Evolutionary conservation across 2,797 vertebrate genomes (phyloP), one percentile per base, ranked within the genome.

Genomic region (Hybognathus amarus): DNA sequence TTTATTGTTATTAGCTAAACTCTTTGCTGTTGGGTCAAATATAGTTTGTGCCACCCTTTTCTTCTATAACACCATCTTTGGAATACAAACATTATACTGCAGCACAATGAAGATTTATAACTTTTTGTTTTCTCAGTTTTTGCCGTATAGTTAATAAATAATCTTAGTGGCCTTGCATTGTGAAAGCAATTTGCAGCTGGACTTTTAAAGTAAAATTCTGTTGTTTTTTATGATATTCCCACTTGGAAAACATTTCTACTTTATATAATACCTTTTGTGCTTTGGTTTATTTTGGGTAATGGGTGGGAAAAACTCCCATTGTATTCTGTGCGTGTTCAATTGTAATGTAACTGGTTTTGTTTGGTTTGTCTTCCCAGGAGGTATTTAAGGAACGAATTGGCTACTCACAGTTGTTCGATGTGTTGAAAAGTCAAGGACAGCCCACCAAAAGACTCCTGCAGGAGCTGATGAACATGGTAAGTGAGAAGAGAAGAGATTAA

Each of bases 321-420:
- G 27, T 78, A 3, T 54, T 78, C 87, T 86, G 82, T 61, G 30
- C 30, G 76, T 86, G 89, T 92, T 93, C 5, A 27, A 13, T 77
- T 54, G 64, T 30, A 64, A 27, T 33, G 24, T 30, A 74, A 73
- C 24, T 70, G 61, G 20, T 71, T 74, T 54, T 27, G 88, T 91
- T 80, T 91, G 70, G 15, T 73, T 47, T 40, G 59, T 78, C 78
- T 84, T 82, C 78, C 1, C 90, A 99, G 98, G 98, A 99, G 92
- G 98, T 97, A 85, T 99, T 99, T 90, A 99, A 99, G 91, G 98
- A 99, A 85, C 94, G 98, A 83, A 98, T 99, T 0, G 97, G 98
- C 86, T 99, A 99, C 88, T 88, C 95, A 3, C 98, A 99, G 88
- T 93, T 99, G 86, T 96, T 95, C 4, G 98, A 99, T 83, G 97